These are phyloP conservation scores for Tetraneura akinire DNA, from an alignment of 1,140 invertebrate species.

Conservation along the genomic window DNA sequence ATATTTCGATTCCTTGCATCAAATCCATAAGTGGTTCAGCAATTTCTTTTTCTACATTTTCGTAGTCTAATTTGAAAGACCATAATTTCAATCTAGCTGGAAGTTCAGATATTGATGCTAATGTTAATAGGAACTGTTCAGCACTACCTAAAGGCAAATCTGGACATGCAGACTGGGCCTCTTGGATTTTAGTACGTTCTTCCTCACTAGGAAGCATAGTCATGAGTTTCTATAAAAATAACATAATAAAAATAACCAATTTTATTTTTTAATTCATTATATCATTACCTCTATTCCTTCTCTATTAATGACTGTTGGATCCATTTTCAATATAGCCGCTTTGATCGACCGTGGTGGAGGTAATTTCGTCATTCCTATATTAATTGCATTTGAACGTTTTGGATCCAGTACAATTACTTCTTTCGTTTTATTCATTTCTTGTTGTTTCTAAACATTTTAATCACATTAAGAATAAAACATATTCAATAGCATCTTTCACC, in stretches of 20 bases:
- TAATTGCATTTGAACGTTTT: slow-evolving; percentile 98
- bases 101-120: slow-evolving; percentile 94
- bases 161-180: slow-evolving; percentile 90
- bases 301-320: slow-evolving; percentile 95
- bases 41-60: slow-evolving; percentile 95
- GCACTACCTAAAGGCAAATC: slow-evolving; percentile 95
- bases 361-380: slow-evolving; percentile 99
- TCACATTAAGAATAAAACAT: slow-evolving; percentile 54
- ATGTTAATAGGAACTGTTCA: slow-evolving; percentile 94
- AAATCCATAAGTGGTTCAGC: slow-evolving; percentile 97
- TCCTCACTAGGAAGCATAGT: slow-evolving; percentile 97
- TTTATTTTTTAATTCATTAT: background rate
- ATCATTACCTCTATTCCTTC: slow-evolving; percentile 88
- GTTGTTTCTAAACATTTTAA: slow-evolving; percentile 74
- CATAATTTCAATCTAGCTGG: slow-evolving; percentile 93
- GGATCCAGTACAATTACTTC: slow-evolving; percentile 95
- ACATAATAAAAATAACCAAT: background rate
- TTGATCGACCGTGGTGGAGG: slow-evolving; percentile 97
- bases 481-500: slow-evolving; percentile 45
- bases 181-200: slow-evolving; percentile 93
- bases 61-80: slow-evolving; percentile 98
- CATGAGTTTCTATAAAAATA: slow-evolving; percentile 77
- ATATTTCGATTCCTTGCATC: slow-evolving; percentile 90
- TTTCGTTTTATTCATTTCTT: slow-evolving; percentile 91
- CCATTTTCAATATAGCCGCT: slow-evolving; percentile 98